Conservation (phyloP, 2,113 vertebrate species). For the Aegithalos caudatus region DNA sequence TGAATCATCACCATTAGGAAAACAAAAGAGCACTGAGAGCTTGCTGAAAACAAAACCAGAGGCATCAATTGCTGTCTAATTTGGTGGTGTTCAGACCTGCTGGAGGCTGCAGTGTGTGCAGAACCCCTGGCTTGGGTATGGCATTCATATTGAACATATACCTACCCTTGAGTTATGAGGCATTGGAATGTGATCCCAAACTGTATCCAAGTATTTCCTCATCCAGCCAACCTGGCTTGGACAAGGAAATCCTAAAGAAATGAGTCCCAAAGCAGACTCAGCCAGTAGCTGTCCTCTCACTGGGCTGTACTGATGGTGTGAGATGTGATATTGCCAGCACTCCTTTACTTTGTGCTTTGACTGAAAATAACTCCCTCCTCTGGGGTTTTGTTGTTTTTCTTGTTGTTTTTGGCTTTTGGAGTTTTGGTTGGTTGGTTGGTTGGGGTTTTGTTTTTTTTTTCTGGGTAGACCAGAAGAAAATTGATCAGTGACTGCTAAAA, state of each 20-base stretch:
- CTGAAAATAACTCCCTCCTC: background rate
- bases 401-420: background rate
- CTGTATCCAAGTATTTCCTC: background rate
- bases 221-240: background rate
- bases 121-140: background rate
- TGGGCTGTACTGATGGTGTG: background rate
- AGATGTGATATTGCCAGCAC: background rate
- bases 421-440: too few species aligned
- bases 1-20: background rate
- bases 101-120: background rate
- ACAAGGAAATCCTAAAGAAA: background rate
- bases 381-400: too few species aligned
- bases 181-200: background rate
- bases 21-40: background rate
- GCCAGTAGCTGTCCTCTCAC: background rate
- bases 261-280: background rate
- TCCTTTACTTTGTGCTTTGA: background rate
- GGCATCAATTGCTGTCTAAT: background rate
- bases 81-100: background rate
- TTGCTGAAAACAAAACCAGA: background rate
- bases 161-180: background rate
- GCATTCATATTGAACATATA: background rate
- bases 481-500: background rate
- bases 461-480: background rate
- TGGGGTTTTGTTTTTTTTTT: too few species aligned